These are phyloP conservation scores for Hemistola chrysoprasaria DNA, from an alignment of 2,888 invertebrate genomes.

Conservation along the genomic window DNA sequence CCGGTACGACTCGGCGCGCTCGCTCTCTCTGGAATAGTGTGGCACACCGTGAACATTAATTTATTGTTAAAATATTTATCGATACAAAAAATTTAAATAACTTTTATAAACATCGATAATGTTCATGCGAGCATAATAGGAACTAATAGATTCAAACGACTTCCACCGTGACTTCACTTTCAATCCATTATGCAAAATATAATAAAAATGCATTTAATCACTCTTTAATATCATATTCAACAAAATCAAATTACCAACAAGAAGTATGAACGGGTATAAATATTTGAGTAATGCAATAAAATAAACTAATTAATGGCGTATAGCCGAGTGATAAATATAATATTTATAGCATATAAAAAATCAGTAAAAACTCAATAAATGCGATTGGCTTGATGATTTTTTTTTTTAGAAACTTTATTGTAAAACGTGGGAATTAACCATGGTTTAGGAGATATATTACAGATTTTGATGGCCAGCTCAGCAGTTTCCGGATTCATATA, in stretches of 20 bases:
- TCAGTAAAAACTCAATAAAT: constrained; percentile 71
- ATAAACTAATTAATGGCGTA: constrained; percentile 69
- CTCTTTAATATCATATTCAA: constrained; percentile 63
- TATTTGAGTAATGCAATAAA: constrained; percentile 65
- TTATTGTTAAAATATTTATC: constrained; percentile 15
- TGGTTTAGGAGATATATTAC: constrained; percentile 31
- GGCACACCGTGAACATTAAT: too few species aligned
- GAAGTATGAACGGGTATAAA: constrained; percentile 62
- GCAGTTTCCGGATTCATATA: constrained; percentile 26
- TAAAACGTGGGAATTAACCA: constrained; percentile 50
- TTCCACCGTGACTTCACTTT: constrained; percentile 32
- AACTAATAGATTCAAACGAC: constrained; percentile 29
- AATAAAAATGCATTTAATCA: constrained; percentile 61
- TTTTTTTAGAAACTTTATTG: constrained; percentile 51
- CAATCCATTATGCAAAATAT: constrained; percentile 49
- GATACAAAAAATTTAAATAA: constrained; percentile 27
- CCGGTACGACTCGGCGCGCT: too few species aligned
- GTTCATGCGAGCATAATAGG: constrained; percentile 16
- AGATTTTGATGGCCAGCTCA: constrained; percentile 22
- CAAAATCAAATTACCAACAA: constrained; percentile 67
- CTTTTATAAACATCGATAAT: constrained; percentile 22
- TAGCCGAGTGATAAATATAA: constrained; percentile 67
- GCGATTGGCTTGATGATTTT: constrained; percentile 34
- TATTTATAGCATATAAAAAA: constrained; percentile 74
- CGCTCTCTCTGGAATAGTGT: too few species aligned